Evolutionary conservation across 2,113 vertebrate genomes (phyloP).

Genomic region (Pterocles gutturalis): DNA sequence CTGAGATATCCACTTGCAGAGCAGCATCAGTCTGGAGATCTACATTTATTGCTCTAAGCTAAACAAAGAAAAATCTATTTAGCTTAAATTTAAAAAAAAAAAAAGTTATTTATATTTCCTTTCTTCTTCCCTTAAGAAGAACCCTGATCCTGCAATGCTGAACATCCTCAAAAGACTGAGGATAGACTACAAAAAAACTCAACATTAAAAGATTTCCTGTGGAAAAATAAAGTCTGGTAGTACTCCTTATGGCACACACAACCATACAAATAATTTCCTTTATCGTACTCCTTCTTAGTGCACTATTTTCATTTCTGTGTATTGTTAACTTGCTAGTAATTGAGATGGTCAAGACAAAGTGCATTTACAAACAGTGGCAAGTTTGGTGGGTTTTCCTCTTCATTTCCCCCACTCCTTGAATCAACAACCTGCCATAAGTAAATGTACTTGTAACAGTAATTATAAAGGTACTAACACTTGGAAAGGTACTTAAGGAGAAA

Average conservation of each 20-base stretch:
- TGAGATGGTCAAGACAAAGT: background rate
- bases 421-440: background rate
- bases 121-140: background rate
- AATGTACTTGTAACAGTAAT: background rate
- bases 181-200: background rate
- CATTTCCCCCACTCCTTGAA: background rate
- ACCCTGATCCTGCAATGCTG: background rate
- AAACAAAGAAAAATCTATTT: slow-evolving; percentile 62
- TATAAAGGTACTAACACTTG: background rate
- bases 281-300: background rate
- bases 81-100: background rate
- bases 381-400: background rate
- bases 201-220: background rate
- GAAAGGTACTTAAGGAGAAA: background rate
- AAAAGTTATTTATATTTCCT: background rate
- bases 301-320: background rate
- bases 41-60: slow-evolving; percentile 95
- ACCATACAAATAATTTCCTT: background rate
- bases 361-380: background rate
- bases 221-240: background rate
- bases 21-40: slow-evolving; percentile 96
- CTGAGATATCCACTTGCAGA: slow-evolving; percentile 98
- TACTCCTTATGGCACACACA: background rate
- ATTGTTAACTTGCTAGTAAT: background rate
- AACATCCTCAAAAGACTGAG: background rate